Conservation (phyloP, 2,113 vertebrate species). For the Guaruba guarouba region DNA sequence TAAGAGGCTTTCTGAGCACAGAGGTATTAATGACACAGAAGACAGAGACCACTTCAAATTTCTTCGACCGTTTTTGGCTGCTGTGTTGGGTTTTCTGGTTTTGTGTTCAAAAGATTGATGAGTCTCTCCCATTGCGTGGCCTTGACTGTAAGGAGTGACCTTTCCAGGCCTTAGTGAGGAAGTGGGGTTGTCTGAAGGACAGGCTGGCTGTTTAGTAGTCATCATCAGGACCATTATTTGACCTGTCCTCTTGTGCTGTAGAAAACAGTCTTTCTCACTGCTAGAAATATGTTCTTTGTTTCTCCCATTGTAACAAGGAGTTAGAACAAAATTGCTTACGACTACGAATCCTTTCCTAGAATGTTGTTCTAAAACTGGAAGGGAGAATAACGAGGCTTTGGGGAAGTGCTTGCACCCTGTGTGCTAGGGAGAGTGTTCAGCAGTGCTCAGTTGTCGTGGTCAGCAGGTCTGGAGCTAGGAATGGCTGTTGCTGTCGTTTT, state of each 20-base stretch:
- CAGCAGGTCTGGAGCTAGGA: not conserved
- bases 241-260: not conserved
- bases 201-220: not conserved
- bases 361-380: not conserved
- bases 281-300: not conserved
- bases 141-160: not conserved
- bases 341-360: not conserved
- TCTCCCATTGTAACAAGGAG: not conserved
- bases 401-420: not conserved
- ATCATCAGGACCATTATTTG: not conserved
- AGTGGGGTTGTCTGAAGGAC: not conserved
- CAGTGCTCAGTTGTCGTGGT: not conserved
- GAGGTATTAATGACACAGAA: slow-evolving; percentile 14
- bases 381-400: accelerated
- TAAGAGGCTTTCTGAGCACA: slow-evolving; percentile 45
- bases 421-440: not conserved
- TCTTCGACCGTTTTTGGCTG: not conserved
- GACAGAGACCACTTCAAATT: not conserved
- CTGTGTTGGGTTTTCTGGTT: not conserved
- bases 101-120: not conserved
- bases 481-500: not conserved
- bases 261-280: not conserved
- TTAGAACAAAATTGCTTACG: not conserved
- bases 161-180: not conserved
- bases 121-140: not conserved